Conservation (phyloP, 2,888 invertebrate genomes). For the Arctia plantaginis region DNA sequence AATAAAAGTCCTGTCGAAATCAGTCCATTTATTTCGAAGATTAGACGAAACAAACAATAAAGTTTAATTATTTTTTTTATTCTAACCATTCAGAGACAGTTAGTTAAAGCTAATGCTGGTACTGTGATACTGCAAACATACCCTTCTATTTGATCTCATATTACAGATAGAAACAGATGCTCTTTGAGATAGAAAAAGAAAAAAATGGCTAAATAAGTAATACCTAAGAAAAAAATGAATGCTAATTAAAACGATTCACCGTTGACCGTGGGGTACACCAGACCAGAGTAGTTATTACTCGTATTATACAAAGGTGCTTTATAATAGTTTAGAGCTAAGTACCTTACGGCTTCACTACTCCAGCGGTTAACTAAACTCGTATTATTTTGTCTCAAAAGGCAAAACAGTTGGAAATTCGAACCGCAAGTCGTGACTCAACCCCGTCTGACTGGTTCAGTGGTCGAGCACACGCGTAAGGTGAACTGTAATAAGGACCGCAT, state of each 20-base stretch:
- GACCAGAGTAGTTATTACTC: background rate
- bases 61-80: too few species aligned
- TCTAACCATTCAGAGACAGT: too few species aligned
- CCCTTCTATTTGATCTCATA: too few species aligned
- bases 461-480: conserved; percentile 52
- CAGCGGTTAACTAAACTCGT: conserved; percentile 25
- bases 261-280: background rate
- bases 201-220: background rate
- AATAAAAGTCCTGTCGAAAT: background rate
- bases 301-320: background rate
- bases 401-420: conserved; percentile 70
- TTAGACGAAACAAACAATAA: too few species aligned
- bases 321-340: conserved; percentile 1
- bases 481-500: conserved; percentile 41
- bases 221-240: background rate
- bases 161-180: background rate
- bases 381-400: conserved; percentile 57
- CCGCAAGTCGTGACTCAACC: conserved; percentile 73
- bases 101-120: too few species aligned
- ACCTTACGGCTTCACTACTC: background rate
- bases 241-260: too few species aligned
- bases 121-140: too few species aligned
- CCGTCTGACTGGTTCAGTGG: conserved; percentile 66
- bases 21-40: too few species aligned
- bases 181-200: background rate